These are phyloP conservation scores for Vidua macroura DNA, from an alignment of 2,113 vertebrate genomes.

Conservation along the genomic window DNA sequence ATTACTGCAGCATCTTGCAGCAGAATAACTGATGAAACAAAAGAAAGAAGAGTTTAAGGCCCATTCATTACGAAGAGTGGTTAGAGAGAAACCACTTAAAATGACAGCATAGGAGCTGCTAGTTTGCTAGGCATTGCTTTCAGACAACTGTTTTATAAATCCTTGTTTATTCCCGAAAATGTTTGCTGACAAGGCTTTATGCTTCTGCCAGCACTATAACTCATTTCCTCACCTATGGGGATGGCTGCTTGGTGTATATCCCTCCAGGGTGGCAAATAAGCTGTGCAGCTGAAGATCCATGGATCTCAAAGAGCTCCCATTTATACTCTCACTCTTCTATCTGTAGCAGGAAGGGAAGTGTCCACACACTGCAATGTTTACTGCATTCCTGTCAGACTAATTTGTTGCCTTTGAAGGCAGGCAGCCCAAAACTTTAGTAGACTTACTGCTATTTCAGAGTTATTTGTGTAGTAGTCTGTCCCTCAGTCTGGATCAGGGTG, in stretches of 20 bases:
- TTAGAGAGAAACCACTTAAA: background rate
- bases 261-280: background rate
- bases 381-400: background rate
- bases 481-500: background rate
- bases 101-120: background rate
- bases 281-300: background rate
- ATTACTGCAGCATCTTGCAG: background rate
- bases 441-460: background rate
- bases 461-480: background rate
- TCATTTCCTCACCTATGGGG: background rate
- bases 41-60: background rate
- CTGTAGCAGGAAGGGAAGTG: background rate
- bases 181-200: background rate
- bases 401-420: background rate
- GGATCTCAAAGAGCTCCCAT: background rate
- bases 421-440: background rate
- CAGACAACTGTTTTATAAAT: background rate
- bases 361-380: background rate
- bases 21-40: background rate
- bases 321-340: background rate
- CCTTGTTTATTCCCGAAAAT: background rate
- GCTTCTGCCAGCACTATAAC: background rate
- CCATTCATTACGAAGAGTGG: background rate
- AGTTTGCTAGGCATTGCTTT: background rate
- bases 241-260: background rate